Evolutionary conservation across 2,113 vertebrate species (phyloP).

Genomic region (Ranitomeya variabilis): DNA sequence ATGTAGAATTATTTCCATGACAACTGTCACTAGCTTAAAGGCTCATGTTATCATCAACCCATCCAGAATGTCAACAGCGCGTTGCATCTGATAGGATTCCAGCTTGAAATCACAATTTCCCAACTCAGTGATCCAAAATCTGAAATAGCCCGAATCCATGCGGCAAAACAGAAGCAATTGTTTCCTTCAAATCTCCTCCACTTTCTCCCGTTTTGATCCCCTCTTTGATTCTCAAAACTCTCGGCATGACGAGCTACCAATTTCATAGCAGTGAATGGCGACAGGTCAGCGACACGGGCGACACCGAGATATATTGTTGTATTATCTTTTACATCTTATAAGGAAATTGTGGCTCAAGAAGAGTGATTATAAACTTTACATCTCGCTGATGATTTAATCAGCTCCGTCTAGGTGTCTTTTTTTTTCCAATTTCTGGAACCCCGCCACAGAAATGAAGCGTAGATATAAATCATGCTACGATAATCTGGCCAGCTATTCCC

Average conservation of each 20-base stretch:
- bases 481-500: conserved; percentile 51
- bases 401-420: conserved; percentile 34
- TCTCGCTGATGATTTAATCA: conserved; percentile 54
- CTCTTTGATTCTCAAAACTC: background rate
- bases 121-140: conserved; percentile 36
- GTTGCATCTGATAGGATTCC: conserved; percentile 36
- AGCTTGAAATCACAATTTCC: conserved; percentile 38
- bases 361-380: conserved; percentile 54
- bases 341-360: conserved; percentile 43
- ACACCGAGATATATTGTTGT: conserved; percentile 37
- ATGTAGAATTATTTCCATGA: conserved; percentile 54
- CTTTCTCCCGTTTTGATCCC: background rate
- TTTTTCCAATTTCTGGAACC: conserved; percentile 16
- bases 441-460: conserved; percentile 15
- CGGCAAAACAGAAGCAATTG: background rate
- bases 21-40: conserved; percentile 54
- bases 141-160: conserved; percentile 18
- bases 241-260: background rate
- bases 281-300: background rate
- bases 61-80: conserved; percentile 28
- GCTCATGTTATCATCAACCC: conserved; percentile 45
- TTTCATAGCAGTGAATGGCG: background rate
- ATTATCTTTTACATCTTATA: conserved; percentile 51
- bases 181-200: background rate
- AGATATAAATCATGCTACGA: conserved; percentile 46